A percentile compares a stretch with the other conserved stretches of the same genome.
These are phyloP conservation scores for Dynastes hyllus DNA, from an alignment of 2,888 invertebrate species.

Conservation along the genomic window DNA sequence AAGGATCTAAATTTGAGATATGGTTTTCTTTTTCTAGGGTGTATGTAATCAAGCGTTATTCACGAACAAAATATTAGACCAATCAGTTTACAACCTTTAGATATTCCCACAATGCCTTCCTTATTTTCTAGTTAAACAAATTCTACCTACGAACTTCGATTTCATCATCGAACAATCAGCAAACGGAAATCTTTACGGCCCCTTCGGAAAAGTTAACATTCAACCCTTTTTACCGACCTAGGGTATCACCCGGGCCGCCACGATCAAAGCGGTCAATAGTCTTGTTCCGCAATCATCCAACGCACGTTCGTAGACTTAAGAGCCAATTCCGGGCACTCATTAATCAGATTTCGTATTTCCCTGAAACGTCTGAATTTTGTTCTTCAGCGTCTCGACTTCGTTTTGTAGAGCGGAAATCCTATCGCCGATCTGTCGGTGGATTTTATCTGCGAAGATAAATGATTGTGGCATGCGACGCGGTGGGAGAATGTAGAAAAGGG, in stretches of 20 bases:
- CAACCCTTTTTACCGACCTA: background rate
- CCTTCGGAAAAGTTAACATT: background rate
- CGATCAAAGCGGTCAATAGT: background rate
- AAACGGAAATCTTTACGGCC: background rate
- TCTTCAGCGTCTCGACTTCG: background rate
- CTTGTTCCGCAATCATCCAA: conserved; percentile 12
- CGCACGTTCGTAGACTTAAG: conserved; percentile 26
- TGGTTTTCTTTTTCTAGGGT: no score
- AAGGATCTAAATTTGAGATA: no score
- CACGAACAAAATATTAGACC: background rate
- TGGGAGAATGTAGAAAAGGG: background rate
- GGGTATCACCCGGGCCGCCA: background rate
- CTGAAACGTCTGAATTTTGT: background rate
- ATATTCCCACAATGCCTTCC: background rate
- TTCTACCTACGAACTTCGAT: background rate
- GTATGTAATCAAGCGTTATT: no score
- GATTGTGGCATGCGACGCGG: background rate
- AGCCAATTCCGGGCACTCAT: conserved; percentile 38
- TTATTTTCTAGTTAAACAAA: background rate
- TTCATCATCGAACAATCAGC: conserved; percentile 39
- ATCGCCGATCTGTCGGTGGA: conserved; percentile 1
- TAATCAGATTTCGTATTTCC: conserved; percentile 32
- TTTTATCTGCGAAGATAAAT: conserved; percentile 31
- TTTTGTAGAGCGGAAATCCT: background rate
- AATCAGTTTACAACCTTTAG: background rate